These are phyloP conservation scores for Conus canariensis DNA, from an alignment of 2,888 invertebrate genomes.

Conservation along the genomic window DNA sequence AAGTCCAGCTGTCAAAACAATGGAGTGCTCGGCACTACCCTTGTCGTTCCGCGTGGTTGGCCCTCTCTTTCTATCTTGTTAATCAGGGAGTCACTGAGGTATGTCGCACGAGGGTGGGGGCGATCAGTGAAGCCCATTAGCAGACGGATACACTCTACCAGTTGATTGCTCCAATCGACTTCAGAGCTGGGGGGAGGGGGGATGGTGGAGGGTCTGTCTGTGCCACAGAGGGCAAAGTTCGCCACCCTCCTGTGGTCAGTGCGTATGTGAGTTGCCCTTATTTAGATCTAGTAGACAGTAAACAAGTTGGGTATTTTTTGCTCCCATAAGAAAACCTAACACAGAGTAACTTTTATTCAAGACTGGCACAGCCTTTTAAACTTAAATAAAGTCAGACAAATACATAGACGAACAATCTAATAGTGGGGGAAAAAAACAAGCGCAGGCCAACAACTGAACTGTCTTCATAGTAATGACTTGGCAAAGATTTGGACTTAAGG, in stretches of 20 bases:
- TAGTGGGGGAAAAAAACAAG: too few species aligned
- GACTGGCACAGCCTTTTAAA: too few species aligned
- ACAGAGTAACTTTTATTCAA: too few species aligned
- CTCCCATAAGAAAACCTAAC: too few species aligned
- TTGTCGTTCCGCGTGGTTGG: neutral
- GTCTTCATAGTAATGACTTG: too few species aligned
- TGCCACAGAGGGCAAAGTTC: neutral
- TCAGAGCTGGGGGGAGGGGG: neutral
- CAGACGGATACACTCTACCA: neutral
- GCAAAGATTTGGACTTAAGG: too few species aligned
- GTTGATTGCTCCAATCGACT: neutral
- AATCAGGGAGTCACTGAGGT: neutral
- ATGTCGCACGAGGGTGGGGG: neutral
- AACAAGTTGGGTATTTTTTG: too few species aligned
- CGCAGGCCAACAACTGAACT: too few species aligned
- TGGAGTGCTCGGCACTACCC: neutral
- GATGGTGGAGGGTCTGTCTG: neutral
- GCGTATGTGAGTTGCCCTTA: neutral
- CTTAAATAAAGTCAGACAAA: too few species aligned
- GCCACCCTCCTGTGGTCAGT: neutral
- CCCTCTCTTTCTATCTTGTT: neutral
- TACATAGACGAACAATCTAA: too few species aligned
- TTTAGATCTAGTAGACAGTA: too few species aligned
- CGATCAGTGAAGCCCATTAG: slow-evolving; percentile 24
- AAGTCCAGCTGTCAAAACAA: too few species aligned